Base-by-base conservation (phyloP, 1,140 invertebrate species). In the Stegodyphus dumicola region DNA sequence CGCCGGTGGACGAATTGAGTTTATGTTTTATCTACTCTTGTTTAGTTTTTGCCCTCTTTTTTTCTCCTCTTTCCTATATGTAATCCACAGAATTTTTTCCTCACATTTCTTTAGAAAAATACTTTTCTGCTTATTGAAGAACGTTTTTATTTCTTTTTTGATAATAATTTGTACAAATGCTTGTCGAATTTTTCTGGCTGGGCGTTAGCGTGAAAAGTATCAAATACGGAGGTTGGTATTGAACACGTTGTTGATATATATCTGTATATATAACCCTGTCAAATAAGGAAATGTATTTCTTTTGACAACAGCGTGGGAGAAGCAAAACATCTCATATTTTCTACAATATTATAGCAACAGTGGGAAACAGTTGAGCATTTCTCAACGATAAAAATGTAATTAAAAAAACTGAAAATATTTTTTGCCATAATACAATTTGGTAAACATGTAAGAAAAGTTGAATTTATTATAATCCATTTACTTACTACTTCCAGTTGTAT, bases 81-180 rank as follows among this genome's bases (percentile, higher is more conserved):
- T 33, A 33, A 33, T 33, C 33, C 33, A 1, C 33, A 33, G 33
- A 33, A 33, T 33, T 76, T 75, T 76, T 64, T 64, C 53, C 48
- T 56, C 17, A 15, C 64, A 49, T 76, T 76, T 76, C 64, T 52
- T 52, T 52, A 73, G 74, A 56, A 76, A 76, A 76, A 76, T 76
- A 53, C 10, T 49, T 53, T 64, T 76, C 56, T 51, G 74, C 74
- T 76, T 52, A 76, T 76, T 76, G 64, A 76, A 76, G 64, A 49
- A 7, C 56, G 48, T 18, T 60, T 17, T 33, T 33, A 33, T 33
- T 33, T 33, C 33, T 33, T 33, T 33, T 33, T 33, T 33, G 33
- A 33, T 33, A 33, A 33, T 33, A 33, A 33, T 33, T 33, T 33
- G 33, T 33, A 33, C 33, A 33, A 33, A 33, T 33, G 33, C 33